Percentiles rank a stretch among this genome's conserved stretches.
phyloP scores from a whole-genome alignment of 2,888 invertebrate genomes.

The Macropis europaea region DNA sequence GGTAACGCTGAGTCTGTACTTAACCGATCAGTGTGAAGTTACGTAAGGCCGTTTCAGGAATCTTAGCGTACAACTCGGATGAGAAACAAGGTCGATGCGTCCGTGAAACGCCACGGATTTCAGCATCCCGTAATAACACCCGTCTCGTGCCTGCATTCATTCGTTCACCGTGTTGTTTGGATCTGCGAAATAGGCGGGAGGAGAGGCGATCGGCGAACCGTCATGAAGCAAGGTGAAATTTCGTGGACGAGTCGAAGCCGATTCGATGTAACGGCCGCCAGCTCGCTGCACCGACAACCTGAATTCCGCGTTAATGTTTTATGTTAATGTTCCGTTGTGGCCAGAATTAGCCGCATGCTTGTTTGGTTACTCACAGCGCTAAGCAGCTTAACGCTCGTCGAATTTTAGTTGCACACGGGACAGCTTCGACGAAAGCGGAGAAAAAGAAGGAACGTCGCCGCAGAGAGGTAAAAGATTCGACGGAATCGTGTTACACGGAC shows the following conservation, averaged over 20 bases:
- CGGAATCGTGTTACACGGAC: too few species aligned
- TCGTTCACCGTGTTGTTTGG: too few species aligned
- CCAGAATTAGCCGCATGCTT: conserved; percentile 52
- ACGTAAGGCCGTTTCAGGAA: too few species aligned
- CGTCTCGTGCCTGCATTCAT: too few species aligned
- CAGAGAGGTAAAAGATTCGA: too few species aligned
- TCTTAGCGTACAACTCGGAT: too few species aligned
- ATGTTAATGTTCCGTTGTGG: conserved; percentile 53
- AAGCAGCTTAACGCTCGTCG: conserved; percentile 54
- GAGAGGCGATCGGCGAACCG: background rate
- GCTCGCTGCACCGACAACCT: conserved; percentile 17
- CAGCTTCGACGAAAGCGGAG: background rate
- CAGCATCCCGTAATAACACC: too few species aligned
- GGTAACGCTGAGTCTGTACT: too few species aligned
- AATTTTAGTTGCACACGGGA: conserved; percentile 36
- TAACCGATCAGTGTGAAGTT: too few species aligned
- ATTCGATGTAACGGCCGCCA: conserved; percentile 1
- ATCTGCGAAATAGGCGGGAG: too few species aligned
- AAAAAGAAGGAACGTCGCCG: background rate
- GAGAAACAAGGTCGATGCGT: too few species aligned
- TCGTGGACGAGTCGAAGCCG: background rate
- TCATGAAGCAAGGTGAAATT: background rate
- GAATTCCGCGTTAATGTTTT: conserved; percentile 58
- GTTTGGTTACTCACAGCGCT: conserved; percentile 49
- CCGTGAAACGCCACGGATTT: too few species aligned